Evolutionary conservation across 2,888 invertebrate genomes (phyloP), one percentile per base, ranked within the genome.

Genomic region (Drosophila neotestacea): DNA sequence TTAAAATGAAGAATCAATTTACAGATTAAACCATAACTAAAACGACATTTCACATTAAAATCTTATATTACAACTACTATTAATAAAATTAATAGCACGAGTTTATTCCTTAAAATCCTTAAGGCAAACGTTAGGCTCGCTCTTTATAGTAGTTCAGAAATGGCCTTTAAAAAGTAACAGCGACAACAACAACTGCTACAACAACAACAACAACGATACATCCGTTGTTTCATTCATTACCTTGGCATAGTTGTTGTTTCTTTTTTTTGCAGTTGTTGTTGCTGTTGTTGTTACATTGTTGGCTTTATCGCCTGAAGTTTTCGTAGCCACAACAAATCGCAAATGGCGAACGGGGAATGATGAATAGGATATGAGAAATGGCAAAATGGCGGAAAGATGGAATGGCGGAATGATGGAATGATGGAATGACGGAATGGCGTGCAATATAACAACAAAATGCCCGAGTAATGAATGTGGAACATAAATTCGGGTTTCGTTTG

Each of bases 301-400:
- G 41, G 73, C 68, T 71, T 84, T 81, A 83, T 73, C 67, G 82
- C 61, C 58, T 69, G 78, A 84, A 81, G 84, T 81, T 65, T 60
- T 55, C n/a, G 67, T 73, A 79, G 81, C 75, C 73, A 78, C 81
- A 82, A 86, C 84, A 82, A 82, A 74, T 86, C 72, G 62, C 73
- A 58, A 70, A 47, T 68, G 68, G 48, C 72, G 66, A 66, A 59
- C 41, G 61, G 52, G 42, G 55, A 55, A 41, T 48, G 63, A 56
- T 52, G 56, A 63, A 64, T 65, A 34, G 41, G 46, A 47, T 30
- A 39, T 47, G 47, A 48, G 32, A 27, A 44, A 59, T 39, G 61
- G 48, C 22, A n/a, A 60, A 44, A 34, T 47, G 51, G 36, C 36
- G 60, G 64, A 46, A 64, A 66, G 50, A 42, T 51, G 67, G 64